phyloP scores from a whole-genome alignment of 2,888 invertebrate species.

The Drosophila eohydei region DNA sequence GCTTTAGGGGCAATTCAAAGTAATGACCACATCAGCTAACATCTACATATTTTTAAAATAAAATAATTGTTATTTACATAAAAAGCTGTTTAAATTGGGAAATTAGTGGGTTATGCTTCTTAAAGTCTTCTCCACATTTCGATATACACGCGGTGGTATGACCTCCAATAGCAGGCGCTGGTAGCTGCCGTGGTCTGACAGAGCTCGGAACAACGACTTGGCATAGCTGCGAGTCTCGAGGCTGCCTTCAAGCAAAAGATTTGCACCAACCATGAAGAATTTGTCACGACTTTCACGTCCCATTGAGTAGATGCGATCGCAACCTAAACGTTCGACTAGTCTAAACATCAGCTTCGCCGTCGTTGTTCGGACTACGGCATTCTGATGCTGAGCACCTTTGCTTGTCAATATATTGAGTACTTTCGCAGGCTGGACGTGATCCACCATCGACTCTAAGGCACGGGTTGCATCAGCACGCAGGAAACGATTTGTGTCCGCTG shows the following conservation, averaged over 20 bases:
- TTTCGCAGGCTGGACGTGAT: constrained; percentile 89
- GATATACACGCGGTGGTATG: constrained; percentile 91
- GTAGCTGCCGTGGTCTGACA: constrained; percentile 91
- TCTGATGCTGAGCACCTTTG: constrained; percentile 92
- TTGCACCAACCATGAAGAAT: constrained; percentile 92
- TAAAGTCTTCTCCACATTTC: constrained; percentile 93
- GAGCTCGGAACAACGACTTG: constrained; percentile 90
- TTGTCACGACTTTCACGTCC: constrained; percentile 92
- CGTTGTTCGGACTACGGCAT: constrained; percentile 93
- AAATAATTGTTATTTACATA: constrained; percentile 28
- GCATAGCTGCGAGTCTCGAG: constrained; percentile 93
- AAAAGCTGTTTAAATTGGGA: neutral
- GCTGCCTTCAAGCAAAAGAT: constrained; percentile 93
- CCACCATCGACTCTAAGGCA: constrained; percentile 93
- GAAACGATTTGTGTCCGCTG: constrained; percentile 97
- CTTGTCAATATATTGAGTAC: constrained; percentile 88
- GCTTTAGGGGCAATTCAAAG: constrained; percentile 3
- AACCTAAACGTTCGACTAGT: constrained; percentile 90
- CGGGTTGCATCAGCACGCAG: constrained; percentile 93
- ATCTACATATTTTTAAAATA: constrained; percentile 12
- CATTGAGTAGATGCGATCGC: constrained; percentile 89
- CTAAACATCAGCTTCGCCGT: constrained; percentile 91
- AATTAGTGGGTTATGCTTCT: constrained; percentile 75
- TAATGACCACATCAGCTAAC: neutral
- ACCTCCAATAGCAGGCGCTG: constrained; percentile 91